Conservation (phyloP, 2,113 vertebrate species). For the Callospermophilus lateralis region DNA sequence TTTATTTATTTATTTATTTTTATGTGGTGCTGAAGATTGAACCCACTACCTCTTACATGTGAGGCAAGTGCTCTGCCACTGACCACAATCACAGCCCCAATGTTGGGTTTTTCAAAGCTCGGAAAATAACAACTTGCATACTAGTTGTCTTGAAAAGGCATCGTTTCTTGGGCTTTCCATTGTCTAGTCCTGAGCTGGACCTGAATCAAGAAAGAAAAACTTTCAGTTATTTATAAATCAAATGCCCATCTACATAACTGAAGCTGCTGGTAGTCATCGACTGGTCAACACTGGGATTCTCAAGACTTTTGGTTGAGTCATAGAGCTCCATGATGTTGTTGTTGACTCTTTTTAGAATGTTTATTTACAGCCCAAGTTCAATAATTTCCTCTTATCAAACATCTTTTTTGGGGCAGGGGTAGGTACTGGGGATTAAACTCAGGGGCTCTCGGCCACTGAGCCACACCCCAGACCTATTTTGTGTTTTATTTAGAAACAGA, state of each 20-base stretch:
- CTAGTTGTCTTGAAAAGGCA: background rate
- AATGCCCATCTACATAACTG: background rate
- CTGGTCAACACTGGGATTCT: background rate
- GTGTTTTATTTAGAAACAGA: no score
- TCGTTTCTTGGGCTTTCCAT: background rate
- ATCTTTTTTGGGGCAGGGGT: no score
- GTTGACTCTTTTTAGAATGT: constrained; percentile 33
- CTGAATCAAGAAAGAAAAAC: constrained; percentile 15
- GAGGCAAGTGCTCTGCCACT: no score
- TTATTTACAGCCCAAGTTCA: constrained; percentile 5
- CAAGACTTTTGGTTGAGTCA: background rate
- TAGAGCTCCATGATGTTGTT: background rate
- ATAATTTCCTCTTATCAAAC: background rate
- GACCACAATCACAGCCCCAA: background rate
- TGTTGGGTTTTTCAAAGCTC: background rate
- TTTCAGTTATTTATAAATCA: background rate
- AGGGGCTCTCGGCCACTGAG: no score
- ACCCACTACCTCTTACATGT: no score
- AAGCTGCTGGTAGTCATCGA: background rate
- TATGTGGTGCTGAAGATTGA: no score
- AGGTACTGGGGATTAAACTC: no score
- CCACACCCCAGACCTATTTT: no score
- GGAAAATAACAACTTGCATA: background rate
- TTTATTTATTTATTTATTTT: no score
- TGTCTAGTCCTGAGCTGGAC: background rate